phyloP scores from a whole-genome alignment of 2,113 vertebrate genomes.

The Todiramphus chloris region DNA sequence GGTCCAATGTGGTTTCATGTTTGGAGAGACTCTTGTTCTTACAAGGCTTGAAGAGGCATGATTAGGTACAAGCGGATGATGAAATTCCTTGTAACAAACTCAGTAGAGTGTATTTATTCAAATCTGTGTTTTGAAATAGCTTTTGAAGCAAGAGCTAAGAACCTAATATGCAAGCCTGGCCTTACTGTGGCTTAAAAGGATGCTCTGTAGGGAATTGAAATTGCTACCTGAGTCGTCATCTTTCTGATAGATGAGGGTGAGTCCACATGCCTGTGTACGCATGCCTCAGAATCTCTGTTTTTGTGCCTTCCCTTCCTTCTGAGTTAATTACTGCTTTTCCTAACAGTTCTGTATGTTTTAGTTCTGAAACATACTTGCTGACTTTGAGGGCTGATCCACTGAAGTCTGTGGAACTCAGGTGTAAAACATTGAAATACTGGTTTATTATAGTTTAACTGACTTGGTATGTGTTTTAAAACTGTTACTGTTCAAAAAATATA shows the following conservation, averaged over 20 bases:
- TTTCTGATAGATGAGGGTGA: background rate
- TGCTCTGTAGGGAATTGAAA: background rate
- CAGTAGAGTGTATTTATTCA: background rate
- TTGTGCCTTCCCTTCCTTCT: background rate
- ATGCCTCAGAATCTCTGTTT: background rate
- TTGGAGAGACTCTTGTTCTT: background rate
- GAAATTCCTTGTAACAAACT: background rate
- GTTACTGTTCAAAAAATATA: background rate
- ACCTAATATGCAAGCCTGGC: background rate
- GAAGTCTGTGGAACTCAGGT: background rate
- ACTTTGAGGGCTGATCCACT: background rate
- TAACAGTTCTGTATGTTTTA: background rate
- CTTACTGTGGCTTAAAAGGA: background rate
- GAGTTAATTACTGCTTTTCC: background rate
- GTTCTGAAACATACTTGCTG: background rate
- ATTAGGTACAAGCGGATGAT: background rate
- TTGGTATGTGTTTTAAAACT: background rate
- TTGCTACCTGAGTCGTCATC: background rate
- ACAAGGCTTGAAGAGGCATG: background rate
- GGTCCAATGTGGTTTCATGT: fast-evolving
- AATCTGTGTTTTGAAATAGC: background rate
- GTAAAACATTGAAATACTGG: background rate
- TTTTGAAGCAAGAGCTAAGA: background rate
- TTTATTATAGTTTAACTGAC: background rate
- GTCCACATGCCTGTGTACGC: background rate